A percentile compares a stretch with the other conserved stretches of the same genome.
phyloP scores from a whole-genome alignment of 2,113 vertebrate species.

The Rynchops niger region DNA sequence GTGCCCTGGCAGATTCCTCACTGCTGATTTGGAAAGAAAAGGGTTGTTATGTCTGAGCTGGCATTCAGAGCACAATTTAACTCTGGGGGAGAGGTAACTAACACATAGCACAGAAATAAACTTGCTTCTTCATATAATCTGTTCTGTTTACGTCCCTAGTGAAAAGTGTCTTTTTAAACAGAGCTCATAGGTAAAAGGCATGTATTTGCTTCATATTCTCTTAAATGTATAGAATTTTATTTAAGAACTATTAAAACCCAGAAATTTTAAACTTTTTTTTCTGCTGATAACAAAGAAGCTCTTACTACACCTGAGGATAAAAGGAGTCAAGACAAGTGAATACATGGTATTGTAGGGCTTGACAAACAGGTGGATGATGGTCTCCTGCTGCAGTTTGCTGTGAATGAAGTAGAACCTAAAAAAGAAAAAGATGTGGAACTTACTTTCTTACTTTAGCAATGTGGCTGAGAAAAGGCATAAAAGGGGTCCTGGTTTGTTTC shows the following conservation, averaged over 20 bases:
- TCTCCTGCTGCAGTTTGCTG: not conserved
- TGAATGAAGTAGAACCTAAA: not conserved
- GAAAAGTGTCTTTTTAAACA: not conserved
- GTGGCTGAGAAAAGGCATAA: not conserved
- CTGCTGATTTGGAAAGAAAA: not conserved
- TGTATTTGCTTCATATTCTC: not conserved
- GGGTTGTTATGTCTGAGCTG: not conserved
- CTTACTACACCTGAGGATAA: not conserved
- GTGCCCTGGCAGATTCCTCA: not conserved
- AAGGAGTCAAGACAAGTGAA: not conserved
- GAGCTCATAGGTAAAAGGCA: not conserved
- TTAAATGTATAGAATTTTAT: not conserved
- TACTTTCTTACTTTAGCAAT: not conserved
- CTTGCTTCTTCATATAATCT: not conserved
- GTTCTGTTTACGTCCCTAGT: not conserved
- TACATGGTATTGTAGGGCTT: not conserved
- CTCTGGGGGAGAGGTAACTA: not conserved
- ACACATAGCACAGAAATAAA: not conserved
- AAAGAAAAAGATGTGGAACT: not conserved
- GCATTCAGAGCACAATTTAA: not conserved
- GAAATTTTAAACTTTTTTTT: not conserved
- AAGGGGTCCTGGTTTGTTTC: not conserved
- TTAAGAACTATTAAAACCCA: not conserved
- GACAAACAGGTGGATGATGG: not conserved
- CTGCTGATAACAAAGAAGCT: not conserved